Evolutionary conservation across 2,888 invertebrate species (phyloP).

Genomic region (Sturmia bella): DNA sequence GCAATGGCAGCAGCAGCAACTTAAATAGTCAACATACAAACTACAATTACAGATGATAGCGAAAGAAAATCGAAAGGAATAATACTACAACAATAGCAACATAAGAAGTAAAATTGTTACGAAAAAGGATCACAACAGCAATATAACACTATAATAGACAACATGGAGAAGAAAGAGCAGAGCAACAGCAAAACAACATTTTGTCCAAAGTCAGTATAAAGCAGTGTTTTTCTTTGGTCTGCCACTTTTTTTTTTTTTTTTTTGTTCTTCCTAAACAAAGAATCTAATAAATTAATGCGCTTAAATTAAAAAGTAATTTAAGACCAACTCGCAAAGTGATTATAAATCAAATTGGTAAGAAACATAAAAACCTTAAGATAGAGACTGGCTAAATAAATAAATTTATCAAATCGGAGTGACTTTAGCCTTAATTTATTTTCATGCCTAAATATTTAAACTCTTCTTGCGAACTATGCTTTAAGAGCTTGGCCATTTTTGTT

Average conservation of each 20-base stretch:
- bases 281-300: slow-evolving; percentile 33
- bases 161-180: neutral
- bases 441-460: neutral
- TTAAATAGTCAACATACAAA: slow-evolving; percentile 27
- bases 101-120: slow-evolving; percentile 25
- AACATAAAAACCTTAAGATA: neutral
- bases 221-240: slow-evolving; percentile 5
- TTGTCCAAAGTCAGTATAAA: slow-evolving; percentile 9
- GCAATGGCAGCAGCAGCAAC: slow-evolving; percentile 47
- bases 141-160: slow-evolving; percentile 10
- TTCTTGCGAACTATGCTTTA: neutral
- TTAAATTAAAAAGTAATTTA: slow-evolving; percentile 50
- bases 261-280: neutral
- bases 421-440: neutral
- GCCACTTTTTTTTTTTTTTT: neutral
- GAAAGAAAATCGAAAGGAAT: slow-evolving; percentile 47
- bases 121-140: slow-evolving; percentile 24
- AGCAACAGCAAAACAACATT: slow-evolving; percentile 2
- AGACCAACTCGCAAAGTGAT: slow-evolving; percentile 30
- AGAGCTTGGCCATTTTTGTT: neutral
- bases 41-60: slow-evolving; percentile 32
- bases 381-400: neutral
- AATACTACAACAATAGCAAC: slow-evolving; percentile 7
- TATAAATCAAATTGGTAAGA: slow-evolving; percentile 50
- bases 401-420: neutral